Evolutionary conservation across 1,140 invertebrate species (phyloP).

Genomic region (Elymnias hypermnestra): DNA sequence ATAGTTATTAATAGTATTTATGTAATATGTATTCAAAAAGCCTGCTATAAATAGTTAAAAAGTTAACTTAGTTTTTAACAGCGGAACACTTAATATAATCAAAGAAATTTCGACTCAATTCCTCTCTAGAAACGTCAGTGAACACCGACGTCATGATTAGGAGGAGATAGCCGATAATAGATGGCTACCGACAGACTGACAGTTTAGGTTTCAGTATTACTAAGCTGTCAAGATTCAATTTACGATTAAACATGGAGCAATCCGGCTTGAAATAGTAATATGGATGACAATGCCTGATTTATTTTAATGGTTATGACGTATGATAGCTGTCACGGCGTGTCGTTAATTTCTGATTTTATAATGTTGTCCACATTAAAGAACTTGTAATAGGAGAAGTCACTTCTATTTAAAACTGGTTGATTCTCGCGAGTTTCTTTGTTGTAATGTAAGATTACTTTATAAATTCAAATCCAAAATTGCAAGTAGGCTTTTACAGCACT

Average conservation of each 20-base stretch:
- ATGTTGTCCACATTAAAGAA: not conserved
- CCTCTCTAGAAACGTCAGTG: constrained; percentile 37
- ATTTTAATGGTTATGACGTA: not conserved
- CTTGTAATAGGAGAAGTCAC: not conserved
- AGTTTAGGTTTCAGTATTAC: constrained; percentile 27
- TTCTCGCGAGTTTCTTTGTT: not conserved
- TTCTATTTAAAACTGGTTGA: not conserved
- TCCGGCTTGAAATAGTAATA: not conserved
- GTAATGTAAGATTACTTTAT: too few relatives aligned
- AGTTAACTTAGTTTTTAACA: too few relatives aligned
- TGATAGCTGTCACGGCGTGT: not conserved
- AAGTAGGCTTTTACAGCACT: too few relatives aligned
- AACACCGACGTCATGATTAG: constrained; percentile 44
- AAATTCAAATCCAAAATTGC: too few relatives aligned
- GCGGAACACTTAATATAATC: not conserved
- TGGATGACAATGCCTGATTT: constrained; percentile 2
- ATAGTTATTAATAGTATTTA: too few relatives aligned
- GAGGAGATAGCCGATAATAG: constrained; percentile 55
- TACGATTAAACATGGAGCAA: constrained; percentile 20
- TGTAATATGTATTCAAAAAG: too few relatives aligned
- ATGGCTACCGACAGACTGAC: constrained; percentile 55
- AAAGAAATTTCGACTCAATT: too few relatives aligned
- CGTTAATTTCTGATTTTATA: not conserved
- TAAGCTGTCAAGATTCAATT: constrained; percentile 25
- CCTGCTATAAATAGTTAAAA: too few relatives aligned